Conservation (phyloP, 2,888 invertebrate genomes). For the Dione vanillae region DNA sequence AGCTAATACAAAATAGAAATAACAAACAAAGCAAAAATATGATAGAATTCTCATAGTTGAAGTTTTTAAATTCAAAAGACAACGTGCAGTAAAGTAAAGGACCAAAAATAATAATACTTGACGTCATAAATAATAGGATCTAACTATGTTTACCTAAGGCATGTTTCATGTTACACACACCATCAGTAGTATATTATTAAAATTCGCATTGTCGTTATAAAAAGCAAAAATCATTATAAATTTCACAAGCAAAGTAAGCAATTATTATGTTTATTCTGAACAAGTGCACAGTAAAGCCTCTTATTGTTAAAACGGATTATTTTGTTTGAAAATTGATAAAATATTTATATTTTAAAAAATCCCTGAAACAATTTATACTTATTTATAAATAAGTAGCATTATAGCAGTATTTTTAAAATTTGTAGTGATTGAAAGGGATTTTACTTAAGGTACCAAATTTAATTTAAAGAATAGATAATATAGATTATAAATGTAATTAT, state of each 20-base stretch:
- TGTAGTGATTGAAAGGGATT: no score
- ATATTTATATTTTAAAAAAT: neutral
- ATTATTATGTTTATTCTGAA: no score
- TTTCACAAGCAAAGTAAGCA: constrained; percentile 8
- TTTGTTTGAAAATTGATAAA: neutral
- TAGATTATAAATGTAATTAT: no score
- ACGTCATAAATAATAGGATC: neutral
- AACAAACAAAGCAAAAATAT: neutral
- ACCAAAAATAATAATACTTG: neutral
- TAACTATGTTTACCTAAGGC: no score
- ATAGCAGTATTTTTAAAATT: no score
- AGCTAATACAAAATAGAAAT: neutral
- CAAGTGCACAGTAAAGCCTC: constrained; percentile 1
- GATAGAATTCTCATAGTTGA: neutral
- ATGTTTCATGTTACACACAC: neutral
- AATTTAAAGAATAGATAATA: no score
- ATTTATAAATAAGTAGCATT: neutral
- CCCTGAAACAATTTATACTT: neutral
- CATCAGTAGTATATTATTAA: neutral
- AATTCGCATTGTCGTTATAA: neutral
- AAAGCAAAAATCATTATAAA: neutral
- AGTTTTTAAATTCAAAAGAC: neutral
- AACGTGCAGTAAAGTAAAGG: neutral
- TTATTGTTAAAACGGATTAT: neutral
- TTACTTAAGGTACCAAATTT: no score